Evolutionary conservation across 2,888 invertebrate species (phyloP), one percentile per base, ranked within the genome.

Genomic region (Trichogramma evanescens): DNA sequence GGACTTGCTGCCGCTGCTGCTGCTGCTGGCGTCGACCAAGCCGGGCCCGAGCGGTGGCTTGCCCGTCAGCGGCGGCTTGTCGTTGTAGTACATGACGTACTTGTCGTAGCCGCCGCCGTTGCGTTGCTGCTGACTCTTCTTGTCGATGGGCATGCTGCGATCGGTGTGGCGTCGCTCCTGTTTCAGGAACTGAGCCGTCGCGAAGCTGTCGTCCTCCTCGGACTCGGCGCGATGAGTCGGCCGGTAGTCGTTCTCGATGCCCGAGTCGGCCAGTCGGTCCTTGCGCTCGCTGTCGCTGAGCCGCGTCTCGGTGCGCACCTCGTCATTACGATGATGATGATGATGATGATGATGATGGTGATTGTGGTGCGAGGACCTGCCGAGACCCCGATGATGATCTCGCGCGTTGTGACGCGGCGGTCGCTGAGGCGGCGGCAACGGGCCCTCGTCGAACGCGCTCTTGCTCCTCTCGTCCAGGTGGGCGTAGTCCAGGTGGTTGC

Each of bases 241-340:
- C 56, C 89, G 83, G 69, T 88, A 88, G 74, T 91, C 90, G 67
- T 90, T 89, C 71, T 90, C 90, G 65, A 90, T 90, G 0, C 91
- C 90, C 0, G 90, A 91, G 78, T 91, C 90, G 3, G 86, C 87
- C 56, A 87, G 80, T 57, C 86, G 82, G 69, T 84, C 87, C 67
- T 85, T 86, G 6, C 82, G 74, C 61, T 82, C 82, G 42, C 74
- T 74, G 64, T 80, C 81, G 62, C 80, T 80, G 6, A 74, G 63
- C 3, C 77, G 71, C 5, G 74, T 76, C 40, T 76, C 75, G 57
- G 71, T 70, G 56, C 70, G 26, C 26, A 26, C 26, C 26, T 26
- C 13, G 2, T 13, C 2, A 13, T 13, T n/a, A n/a, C n/a, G n/a
- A n/a, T n/a, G n/a, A n/a, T n/a, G 13, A 13, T 13, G 13, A 13